A percentile compares a stretch with the other conserved stretches of the same genome.
These are phyloP conservation scores for Micropoecilia bifurca DNA, from an alignment of 2,797 vertebrate species.

Conservation along the genomic window DNA sequence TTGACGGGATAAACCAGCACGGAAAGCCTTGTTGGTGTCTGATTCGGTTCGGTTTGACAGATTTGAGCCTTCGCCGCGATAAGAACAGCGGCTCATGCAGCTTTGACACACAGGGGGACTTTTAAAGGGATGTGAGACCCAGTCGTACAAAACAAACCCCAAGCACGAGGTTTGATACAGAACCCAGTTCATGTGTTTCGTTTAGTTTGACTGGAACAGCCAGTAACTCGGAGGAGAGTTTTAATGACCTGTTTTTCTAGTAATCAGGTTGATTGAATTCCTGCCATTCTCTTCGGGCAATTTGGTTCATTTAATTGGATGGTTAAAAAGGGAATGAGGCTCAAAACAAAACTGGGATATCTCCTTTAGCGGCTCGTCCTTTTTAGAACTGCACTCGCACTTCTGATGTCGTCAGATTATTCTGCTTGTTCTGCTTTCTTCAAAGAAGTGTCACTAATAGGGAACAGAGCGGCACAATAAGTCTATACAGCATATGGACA, in stretches of 20 bases:
- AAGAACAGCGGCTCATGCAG: constrained; percentile 33
- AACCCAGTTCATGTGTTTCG: constrained; percentile 8
- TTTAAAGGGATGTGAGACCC: constrained; percentile 8
- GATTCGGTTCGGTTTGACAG: constrained; percentile 50
- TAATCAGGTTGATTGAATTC: constrained; percentile 73
- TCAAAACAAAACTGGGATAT: constrained; percentile 54
- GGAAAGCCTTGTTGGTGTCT: constrained; percentile 26
- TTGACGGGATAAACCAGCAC: constrained; percentile 26
- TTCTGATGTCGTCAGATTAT: constrained; percentile 45
- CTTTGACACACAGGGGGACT: constrained; percentile 10
- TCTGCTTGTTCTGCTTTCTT: constrained; percentile 42
- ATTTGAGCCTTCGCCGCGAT: constrained; percentile 37
- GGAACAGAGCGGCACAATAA: constrained; percentile 61
- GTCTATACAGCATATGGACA: constrained; percentile 71
- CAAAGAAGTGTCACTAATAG: constrained; percentile 62
- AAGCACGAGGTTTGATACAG: constrained; percentile 5
- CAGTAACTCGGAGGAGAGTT: constrained; percentile 48
- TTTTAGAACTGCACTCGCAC: constrained; percentile 28
- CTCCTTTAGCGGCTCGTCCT: constrained; percentile 15
- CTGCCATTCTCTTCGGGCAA: constrained; percentile 63
- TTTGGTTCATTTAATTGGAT: constrained; percentile 68
- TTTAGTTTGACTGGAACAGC: constrained; percentile 39
- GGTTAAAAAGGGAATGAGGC: constrained; percentile 66
- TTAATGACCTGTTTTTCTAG: constrained; percentile 66
- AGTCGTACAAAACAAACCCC: constrained; percentile 10